Evolutionary conservation across 2,797 vertebrate species (phyloP).

Genomic region (Molossus alvarezi): DNA sequence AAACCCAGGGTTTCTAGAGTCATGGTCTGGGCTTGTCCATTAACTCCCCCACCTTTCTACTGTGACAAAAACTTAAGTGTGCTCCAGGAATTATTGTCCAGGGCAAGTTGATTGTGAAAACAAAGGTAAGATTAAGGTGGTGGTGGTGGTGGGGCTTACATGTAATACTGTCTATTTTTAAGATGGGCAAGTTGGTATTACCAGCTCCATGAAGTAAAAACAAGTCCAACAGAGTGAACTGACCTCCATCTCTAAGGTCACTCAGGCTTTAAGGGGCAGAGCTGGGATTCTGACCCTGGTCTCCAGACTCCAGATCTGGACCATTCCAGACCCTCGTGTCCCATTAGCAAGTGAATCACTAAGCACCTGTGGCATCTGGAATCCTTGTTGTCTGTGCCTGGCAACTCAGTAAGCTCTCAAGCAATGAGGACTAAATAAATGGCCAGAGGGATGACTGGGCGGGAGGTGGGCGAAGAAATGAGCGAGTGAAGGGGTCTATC

Average conservation of each 20-base stretch:
- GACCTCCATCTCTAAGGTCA: background rate
- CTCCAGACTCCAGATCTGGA: background rate
- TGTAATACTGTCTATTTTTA: background rate
- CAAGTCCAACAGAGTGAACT: background rate
- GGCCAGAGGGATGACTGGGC: background rate
- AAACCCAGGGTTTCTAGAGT: background rate
- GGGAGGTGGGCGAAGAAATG: too few relatives aligned
- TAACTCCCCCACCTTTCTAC: background rate
- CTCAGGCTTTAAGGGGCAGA: background rate
- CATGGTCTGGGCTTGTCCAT: background rate
- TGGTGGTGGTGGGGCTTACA: background rate
- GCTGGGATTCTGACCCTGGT: background rate
- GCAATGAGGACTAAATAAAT: too few relatives aligned
- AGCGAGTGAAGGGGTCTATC: too few relatives aligned
- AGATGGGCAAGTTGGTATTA: background rate
- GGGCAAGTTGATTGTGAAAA: background rate
- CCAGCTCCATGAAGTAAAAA: background rate
- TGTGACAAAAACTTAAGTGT: background rate
- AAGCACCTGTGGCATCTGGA: background rate
- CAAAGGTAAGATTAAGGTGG: background rate
- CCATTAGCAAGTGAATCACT: background rate
- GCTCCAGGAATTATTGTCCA: background rate
- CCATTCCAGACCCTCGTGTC: background rate
- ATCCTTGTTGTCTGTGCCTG: background rate
- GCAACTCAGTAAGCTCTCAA: background rate